Evolutionary conservation across 2,888 invertebrate genomes (phyloP).

Genomic region (Conomelus anceps): DNA sequence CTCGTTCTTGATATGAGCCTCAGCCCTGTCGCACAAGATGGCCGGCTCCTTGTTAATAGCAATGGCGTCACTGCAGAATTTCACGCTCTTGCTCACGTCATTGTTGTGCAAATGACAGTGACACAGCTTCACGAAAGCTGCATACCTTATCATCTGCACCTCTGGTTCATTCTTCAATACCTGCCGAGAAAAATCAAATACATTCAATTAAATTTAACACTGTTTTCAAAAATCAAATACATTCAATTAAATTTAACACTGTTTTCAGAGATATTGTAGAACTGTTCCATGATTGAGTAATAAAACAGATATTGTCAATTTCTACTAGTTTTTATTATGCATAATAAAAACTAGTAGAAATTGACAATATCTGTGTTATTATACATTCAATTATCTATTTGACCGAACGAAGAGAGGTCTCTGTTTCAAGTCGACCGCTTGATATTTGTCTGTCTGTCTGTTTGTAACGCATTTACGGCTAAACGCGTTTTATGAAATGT

Average conservation of each 20-base stretch:
- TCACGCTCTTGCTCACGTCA: constrained; percentile 62
- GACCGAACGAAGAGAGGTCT: too few species aligned
- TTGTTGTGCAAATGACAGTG: constrained; percentile 67
- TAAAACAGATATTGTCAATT: too few species aligned
- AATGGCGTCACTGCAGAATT: constrained; percentile 72
- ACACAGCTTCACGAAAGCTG: constrained; percentile 72
- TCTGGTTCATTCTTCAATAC: constrained; percentile 51
- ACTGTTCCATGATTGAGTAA: too few species aligned
- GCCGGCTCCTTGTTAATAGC: constrained; percentile 66
- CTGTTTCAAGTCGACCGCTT: too few species aligned
- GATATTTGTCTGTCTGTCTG: too few species aligned
- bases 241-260: too few species aligned
- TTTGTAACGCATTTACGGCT: too few species aligned
- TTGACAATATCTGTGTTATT: background rate
- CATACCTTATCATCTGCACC: constrained; percentile 61
- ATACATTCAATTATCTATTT: background rate
- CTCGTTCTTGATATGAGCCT: constrained; percentile 82
- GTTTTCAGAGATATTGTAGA: too few species aligned
- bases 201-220: background rate
- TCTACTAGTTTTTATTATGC: too few species aligned
- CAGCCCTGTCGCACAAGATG: constrained; percentile 83
- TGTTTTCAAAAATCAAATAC: too few species aligned
- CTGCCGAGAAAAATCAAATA: constrained; percentile 33
- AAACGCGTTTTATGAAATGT: too few species aligned
- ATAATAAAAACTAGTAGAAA: too few species aligned